A percentile compares a stretch with the other conserved stretches of the same genome.
Evolutionary conservation across 1,140 invertebrate species (phyloP).

Genomic region (Caligus rogercresseyi): DNA sequence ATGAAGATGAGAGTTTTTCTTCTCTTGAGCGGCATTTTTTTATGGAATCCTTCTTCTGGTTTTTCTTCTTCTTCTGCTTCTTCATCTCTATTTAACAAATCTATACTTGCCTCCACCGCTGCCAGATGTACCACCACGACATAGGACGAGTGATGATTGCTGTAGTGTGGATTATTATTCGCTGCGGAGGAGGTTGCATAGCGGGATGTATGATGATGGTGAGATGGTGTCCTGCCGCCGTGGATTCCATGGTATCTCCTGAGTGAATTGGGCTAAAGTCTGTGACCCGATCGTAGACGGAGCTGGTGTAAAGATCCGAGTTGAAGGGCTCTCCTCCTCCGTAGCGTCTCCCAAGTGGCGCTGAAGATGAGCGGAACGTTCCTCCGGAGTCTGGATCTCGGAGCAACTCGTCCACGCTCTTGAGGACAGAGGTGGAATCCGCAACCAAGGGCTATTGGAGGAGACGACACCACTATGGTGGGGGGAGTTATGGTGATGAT

Average conservation of each 20-base stretch:
- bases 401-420: conserved; percentile 37
- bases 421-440: conserved; percentile 31
- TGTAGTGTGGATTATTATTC: not conserved
- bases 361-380: not conserved
- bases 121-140: not conserved
- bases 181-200: not conserved
- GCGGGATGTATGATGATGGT: not conserved
- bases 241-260: not conserved
- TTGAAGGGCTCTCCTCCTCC: not conserved
- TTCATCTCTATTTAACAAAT: not conserved
- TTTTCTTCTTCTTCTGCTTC: no score
- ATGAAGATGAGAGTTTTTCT: no score
- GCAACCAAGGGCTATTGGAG: conserved; percentile 21
- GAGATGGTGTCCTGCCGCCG: not conserved
- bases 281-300: conserved; percentile 16
- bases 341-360: not conserved
- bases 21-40: not conserved
- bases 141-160: not conserved
- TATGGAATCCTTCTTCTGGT: no score
- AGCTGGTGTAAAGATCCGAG: conserved; percentile 11
- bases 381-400: conserved; percentile 23
- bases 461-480: conserved; percentile 25
- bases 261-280: not conserved
- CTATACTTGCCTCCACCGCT: not conserved
- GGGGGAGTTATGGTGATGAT: no score